Base-by-base conservation (phyloP, 2,113 vertebrate species). In the Crotophaga sulcirostris region DNA sequence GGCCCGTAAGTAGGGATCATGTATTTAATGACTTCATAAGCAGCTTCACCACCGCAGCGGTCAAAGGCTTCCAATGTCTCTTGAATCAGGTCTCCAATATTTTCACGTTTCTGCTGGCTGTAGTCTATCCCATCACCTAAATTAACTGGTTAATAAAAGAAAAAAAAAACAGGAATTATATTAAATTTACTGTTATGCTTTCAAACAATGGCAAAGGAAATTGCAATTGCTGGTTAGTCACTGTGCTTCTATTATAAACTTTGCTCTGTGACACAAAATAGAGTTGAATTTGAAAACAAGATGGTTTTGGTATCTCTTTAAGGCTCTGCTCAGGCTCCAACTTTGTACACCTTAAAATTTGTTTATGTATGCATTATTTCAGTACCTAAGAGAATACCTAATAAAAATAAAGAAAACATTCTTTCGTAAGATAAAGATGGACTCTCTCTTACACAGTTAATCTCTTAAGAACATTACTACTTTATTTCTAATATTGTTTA, bases 1-100 rank as follows among this genome's bases (percentile, higher is more conserved):
- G 99, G 99, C 97, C 99, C 94, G 4, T 99, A 99, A 91, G 99
- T 99, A 80, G 99, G 99, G 84, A 99, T 98, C 99, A 99, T 99
- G 96, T 99, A 99, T 97, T 99, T 99, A 97, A 99, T 99, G 97
- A 99, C 99, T 97, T 99, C 98, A 95, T 98, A 99, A 88, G 99
- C 98, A 7, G 98, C 97, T 62, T 98, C 98, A 51, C 99, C 99
- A 28, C 99, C 99, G 2, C 98, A 98, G 90, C 98, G 98, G 98
- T 99, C 99, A 44, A 99, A 98, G 93, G 98, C 97, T 93, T 99
- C 98, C 97, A 99, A 97, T 3, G 99, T 99, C 97, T 99, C 99
- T 94, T 99, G 97, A 97, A 99, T 99, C 95, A 99, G 98, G 93
- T 99, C 98, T 1, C 98, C 99, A 3, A 99, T 85, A 94, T 99